Conservation (phyloP, 2,113 vertebrate genomes). For the Chitala chitala region DNA sequence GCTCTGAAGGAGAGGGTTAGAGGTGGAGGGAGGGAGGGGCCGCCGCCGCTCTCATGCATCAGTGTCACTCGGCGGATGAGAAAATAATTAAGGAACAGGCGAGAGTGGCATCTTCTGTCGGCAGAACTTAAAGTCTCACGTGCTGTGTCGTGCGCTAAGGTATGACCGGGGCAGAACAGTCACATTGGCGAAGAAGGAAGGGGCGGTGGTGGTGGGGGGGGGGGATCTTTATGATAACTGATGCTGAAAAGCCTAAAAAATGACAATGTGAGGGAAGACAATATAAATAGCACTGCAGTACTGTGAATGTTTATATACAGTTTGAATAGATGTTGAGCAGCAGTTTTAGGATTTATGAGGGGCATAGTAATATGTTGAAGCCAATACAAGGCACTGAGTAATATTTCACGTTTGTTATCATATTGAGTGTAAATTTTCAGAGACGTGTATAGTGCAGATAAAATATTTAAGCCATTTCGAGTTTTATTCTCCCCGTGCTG, state of each 20-base stretch:
- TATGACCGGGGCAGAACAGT: constrained; percentile 35
- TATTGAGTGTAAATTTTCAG: constrained; percentile 61
- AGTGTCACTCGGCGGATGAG: constrained; percentile 58
- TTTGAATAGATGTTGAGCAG: constrained; percentile 48
- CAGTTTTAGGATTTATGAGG: constrained; percentile 60
- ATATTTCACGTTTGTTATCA: constrained; percentile 69
- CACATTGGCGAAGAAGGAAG: constrained; percentile 46
- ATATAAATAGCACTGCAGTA: constrained; percentile 65
- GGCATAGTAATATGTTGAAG: constrained; percentile 53
- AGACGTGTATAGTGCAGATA: constrained; percentile 55
- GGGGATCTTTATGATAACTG: constrained; percentile 57
- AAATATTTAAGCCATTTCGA: constrained; percentile 58
- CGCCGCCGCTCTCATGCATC: constrained; percentile 57
- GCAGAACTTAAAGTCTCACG: constrained; percentile 53
- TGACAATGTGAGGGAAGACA: constrained; percentile 61
- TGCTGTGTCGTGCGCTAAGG: constrained; percentile 44
- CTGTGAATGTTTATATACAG: constrained; percentile 70
- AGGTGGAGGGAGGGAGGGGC: constrained; percentile 38
- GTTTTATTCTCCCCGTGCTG: constrained; percentile 40
- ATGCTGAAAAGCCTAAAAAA: constrained; percentile 58
- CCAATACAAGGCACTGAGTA: constrained; percentile 58
- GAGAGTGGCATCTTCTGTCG: constrained; percentile 51
- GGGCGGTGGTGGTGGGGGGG: neutral
- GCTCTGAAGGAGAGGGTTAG: neutral
- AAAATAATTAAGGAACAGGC: constrained; percentile 67